A percentile compares a stretch with the other conserved stretches of the same genome.
Conservation (phyloP, 2,113 vertebrate genomes). For the Martes martes region DNA sequence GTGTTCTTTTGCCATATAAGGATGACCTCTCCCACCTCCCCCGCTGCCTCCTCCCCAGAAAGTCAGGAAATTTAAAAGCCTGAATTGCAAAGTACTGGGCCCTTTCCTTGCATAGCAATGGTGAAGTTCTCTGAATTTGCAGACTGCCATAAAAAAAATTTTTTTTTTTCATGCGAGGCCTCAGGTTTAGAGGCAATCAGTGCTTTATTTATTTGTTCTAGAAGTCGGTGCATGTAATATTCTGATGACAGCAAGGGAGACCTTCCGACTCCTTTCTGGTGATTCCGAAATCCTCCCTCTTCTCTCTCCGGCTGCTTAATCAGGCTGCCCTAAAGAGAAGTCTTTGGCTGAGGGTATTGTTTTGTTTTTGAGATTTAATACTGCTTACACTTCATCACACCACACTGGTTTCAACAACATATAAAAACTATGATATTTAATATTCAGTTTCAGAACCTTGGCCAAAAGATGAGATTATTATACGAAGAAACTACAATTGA, state of each 20-base stretch:
- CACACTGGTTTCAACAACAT: conserved; percentile 39
- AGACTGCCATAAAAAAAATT: no score
- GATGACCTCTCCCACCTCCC: background rate
- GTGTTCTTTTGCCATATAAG: background rate
- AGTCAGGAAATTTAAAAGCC: background rate
- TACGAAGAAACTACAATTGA: background rate
- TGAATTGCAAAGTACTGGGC: background rate
- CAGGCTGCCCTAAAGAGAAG: conserved; percentile 7
- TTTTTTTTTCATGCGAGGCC: background rate
- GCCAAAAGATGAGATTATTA: conserved; percentile 42
- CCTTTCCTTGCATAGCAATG: background rate
- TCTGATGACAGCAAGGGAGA: conserved; percentile 19
- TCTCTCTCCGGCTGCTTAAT: background rate
- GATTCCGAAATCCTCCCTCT: background rate
- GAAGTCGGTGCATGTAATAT: background rate
- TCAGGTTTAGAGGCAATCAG: background rate
- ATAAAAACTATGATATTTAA: conserved; percentile 57
- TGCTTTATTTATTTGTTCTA: conserved; percentile 39
- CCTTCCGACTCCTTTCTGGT: background rate
- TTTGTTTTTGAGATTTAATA: conserved; percentile 56
- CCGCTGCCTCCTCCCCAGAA: background rate
- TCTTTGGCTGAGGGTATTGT: conserved; percentile 5
- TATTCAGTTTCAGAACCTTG: conserved; percentile 29
- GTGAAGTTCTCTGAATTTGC: background rate
- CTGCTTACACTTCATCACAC: conserved; percentile 22